Evolutionary conservation across 2,113 vertebrate genomes (phyloP), one percentile per base, ranked within the genome.

Genomic region (Anarhynchus alexandrinus): DNA sequence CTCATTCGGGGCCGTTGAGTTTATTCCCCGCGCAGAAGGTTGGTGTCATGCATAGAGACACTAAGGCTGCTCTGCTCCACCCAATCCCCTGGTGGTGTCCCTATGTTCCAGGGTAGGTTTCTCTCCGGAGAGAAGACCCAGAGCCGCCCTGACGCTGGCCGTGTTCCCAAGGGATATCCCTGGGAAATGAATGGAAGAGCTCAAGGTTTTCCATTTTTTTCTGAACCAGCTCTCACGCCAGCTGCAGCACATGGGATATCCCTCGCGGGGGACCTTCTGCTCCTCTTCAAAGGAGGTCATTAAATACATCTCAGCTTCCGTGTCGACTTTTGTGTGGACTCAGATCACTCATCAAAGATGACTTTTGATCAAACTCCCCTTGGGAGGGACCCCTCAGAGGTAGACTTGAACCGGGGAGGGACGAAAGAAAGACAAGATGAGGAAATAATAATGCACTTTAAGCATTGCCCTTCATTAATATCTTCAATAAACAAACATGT

Each of bases 401-500:
- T 54, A 83, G 90, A 70, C 42, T 74, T 76, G 80, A 96, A 74
- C 64, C 76, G 76, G 32, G n/a, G 58, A 91, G 85, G 76, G 66
- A 93, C 25, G 9, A 93, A 96, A 95, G 94, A 82, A 78, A 97
- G 96, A 81, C 32, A 66, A 72, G 94, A 95, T 23, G 83, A 86
- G 88, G 82, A 90, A 96, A 90, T 88, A 88, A 65, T 90, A 79
- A 88, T 18, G 34, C 16, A n/a, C 57, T 86, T 83, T 62, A 92
- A 92, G 84, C 57, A 25, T 15, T 88, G 86, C 62, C 91, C 93
- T 94, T 95, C 91, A 69, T 97, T 97, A 97, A 94, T 96, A 97
- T 91, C 96, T 93, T 95, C 96, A 96, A 94, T 90, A 98, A 97
- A 97, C 96, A 97, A 97, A 92, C 71, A 81, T 0, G 57, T 70